Conservation (phyloP, 2,113 vertebrate species). For the Melanocharis versteri region DNA sequence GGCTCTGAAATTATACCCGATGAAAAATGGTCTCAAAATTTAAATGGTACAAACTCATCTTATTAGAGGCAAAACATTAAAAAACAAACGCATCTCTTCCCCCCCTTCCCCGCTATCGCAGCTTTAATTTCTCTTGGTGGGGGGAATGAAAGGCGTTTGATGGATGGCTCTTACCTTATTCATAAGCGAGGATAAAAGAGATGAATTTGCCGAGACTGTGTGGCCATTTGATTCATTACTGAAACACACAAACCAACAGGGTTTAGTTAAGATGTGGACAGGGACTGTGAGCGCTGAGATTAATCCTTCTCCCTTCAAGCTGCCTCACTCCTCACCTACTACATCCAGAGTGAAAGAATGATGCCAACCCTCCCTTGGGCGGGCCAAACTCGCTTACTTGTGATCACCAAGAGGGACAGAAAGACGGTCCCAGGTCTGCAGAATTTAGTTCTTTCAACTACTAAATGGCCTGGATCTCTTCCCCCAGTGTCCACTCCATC, state of each 20-base stretch:
- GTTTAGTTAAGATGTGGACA: conserved; percentile 86
- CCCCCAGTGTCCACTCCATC: not conserved
- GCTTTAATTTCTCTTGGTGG: conserved; percentile 92
- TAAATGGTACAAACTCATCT: conserved; percentile 99
- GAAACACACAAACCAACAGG: conserved; percentile 93
- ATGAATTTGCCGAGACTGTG: conserved; percentile 93
- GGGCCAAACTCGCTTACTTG: not conserved
- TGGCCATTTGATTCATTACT: conserved; percentile 99
- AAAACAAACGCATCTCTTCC: conserved; percentile 93
- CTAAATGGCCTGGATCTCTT: not conserved
- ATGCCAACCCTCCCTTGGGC: not conserved
- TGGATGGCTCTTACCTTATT: conserved; percentile 99
- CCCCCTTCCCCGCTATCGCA: conserved; percentile 62
- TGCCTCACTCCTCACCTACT: conserved; percentile 33
- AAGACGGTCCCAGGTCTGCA: not conserved
- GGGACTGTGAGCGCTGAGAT: conserved; percentile 82
- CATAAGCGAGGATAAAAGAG: conserved; percentile 99
- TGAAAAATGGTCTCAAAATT: conserved; percentile 99
- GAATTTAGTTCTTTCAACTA: not conserved
- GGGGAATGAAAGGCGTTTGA: conserved; percentile 88
- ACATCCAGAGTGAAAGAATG: not conserved
- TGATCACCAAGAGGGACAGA: not conserved
- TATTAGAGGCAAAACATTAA: conserved; percentile 99
- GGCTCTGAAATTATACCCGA: conserved; percentile 94
- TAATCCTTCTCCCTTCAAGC: conserved; percentile 71